phyloP scores from a whole-genome alignment of 2,888 invertebrate genomes.

The Coleophora deauratella region DNA sequence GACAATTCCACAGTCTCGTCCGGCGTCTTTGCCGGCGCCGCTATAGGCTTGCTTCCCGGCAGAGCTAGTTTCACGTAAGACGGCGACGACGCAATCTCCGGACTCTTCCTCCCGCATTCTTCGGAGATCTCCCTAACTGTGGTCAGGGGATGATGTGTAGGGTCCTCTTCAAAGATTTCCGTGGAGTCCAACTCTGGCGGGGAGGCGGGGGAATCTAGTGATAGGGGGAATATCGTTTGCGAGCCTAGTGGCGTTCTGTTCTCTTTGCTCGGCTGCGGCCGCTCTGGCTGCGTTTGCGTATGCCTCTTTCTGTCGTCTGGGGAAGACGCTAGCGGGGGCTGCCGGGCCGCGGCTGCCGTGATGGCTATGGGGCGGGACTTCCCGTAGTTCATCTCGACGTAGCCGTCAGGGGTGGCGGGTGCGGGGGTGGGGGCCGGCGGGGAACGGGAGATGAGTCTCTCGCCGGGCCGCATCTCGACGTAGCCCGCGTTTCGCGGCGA shows the following conservation, averaged over 20 bases:
- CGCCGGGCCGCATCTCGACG: conserved; percentile 75
- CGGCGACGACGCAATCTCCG: conserved; percentile 36
- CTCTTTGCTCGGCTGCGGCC: conserved; percentile 55
- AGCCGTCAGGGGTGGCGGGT: conserved; percentile 62
- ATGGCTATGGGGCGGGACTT: conserved; percentile 7
- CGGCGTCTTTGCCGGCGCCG: conserved; percentile 15
- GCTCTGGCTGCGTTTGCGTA: conserved; percentile 7
- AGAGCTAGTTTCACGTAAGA: conserved; percentile 68
- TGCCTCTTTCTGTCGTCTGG: conserved; percentile 4
- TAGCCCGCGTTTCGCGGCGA: conserved; percentile 67
- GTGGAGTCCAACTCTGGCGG: conserved; percentile 64
- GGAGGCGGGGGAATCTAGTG: conserved; percentile 78
- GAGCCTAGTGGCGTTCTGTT: conserved; percentile 77
- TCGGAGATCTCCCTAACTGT: conserved; percentile 55
- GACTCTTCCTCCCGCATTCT: conserved; percentile 23
- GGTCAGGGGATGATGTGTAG: conserved; percentile 33
- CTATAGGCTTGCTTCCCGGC: conserved; percentile 22
- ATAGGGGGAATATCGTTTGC: conserved; percentile 79
- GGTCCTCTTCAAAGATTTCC: conserved; percentile 22
- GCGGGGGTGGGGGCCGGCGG: conserved; percentile 35
- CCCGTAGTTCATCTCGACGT: conserved; percentile 77
- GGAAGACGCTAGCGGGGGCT: conserved; percentile 5
- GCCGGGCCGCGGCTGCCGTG: conserved; percentile 3
- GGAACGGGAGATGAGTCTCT: conserved; percentile 33
- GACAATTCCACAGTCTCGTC: conserved; percentile 27